Evolutionary conservation across 1,140 invertebrate species (phyloP).

Genomic region (Geopemphigus sp.): DNA sequence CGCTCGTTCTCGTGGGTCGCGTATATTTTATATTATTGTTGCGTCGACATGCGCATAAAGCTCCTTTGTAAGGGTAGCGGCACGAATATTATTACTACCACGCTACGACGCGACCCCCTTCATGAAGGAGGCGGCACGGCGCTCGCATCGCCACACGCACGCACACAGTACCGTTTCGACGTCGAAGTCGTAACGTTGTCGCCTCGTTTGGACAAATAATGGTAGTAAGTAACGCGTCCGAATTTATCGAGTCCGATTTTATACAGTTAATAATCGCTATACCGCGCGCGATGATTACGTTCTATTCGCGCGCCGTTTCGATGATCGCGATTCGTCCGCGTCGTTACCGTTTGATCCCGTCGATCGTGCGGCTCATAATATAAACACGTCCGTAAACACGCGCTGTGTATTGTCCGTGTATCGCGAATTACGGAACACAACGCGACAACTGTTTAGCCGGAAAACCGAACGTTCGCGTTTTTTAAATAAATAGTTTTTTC

Average conservation of each 20-base stretch:
- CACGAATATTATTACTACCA: neutral
- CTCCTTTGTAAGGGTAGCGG: neutral
- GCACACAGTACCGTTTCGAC: slow-evolving; percentile 16
- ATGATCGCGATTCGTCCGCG: neutral
- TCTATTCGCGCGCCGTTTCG: no score
- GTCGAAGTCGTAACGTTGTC: neutral
- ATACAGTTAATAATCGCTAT: no score
- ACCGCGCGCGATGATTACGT: no score
- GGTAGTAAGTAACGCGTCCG: neutral
- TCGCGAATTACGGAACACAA: no score
- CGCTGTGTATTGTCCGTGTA: no score
- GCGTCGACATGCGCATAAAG: slow-evolving; percentile 40
- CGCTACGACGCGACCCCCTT: neutral
- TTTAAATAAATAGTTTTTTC: no score
- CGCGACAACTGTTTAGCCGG: no score
- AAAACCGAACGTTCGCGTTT: no score
- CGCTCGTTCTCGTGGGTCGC: neutral
- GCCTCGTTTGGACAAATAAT: no score
- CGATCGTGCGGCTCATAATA: neutral
- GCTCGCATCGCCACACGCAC: neutral
- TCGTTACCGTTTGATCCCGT: neutral
- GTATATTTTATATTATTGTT: slow-evolving; percentile 5
- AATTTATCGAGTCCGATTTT: neutral
- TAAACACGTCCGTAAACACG: no score
- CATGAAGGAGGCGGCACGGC: neutral